Base-by-base conservation (phyloP, 2,888 invertebrate genomes). In the Spisula subtruncata region DNA sequence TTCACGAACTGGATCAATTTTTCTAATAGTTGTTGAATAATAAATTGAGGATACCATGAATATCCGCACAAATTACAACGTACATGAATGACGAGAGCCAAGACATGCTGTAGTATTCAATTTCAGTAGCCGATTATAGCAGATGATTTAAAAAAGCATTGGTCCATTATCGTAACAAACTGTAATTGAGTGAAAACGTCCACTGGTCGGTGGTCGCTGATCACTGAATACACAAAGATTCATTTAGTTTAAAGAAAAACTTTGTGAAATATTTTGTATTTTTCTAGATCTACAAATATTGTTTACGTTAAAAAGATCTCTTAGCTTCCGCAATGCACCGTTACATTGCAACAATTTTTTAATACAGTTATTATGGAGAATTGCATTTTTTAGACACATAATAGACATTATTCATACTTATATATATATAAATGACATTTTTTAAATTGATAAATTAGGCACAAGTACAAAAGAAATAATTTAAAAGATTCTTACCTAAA, bases 401-500 rank as follows among this genome's bases (percentile, higher is more conserved):
- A 41, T n/a, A 81, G 25, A 51, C 41, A 51, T n/a, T 4, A 25
- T 25, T 66, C 60, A 25, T 66, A n/a, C n/a, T n/a, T n/a, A n/a
- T n/a, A n/a, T n/a, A n/a, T n/a, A 66, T 12, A 25, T 25, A 66
- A 66, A 66, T 20, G n/a, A 25, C 25, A 66, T 25, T 66, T 66
- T 41, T 66, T 25, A 66, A 66, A 66, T 66, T 66, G 20, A 66
- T 4, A 66, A 66, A 66, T 10, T 66, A 66, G 1, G 0, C 8
- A 66, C n/a, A 66, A 66, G 60, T 66, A 66, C 10, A n/a, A 66
- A 0, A 66, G 60, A 66, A 66, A 66, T 66, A 66, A 66, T 66
- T 66, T 51, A 12, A n/a, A 85, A 56, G 54, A 54, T 25, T 56
- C 90, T 90, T 90, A 90, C 90, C 90, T 87, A 56, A 90, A 83